phyloP scores from a whole-genome alignment of 2,797 vertebrate genomes.

The Microcaecilia unicolor region DNA sequence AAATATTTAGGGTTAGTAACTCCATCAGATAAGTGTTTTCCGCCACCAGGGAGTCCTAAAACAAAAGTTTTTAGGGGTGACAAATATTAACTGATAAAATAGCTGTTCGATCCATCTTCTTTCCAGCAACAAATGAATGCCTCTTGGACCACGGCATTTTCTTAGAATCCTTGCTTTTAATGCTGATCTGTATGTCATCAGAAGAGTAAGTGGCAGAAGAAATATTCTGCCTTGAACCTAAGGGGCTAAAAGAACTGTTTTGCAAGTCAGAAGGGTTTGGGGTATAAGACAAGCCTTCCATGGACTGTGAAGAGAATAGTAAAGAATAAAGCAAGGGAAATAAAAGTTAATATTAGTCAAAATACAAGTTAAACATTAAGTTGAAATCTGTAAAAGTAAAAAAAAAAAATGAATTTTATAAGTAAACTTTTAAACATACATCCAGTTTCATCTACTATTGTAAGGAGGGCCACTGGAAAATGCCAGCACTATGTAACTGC shows the following conservation, averaged over 20 bases:
- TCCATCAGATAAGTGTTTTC: conserved; percentile 1
- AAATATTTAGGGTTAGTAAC: conserved; percentile 9
- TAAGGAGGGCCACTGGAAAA: too few relatives aligned
- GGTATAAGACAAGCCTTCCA: conserved; percentile 2
- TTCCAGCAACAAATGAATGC: conserved; percentile 1
- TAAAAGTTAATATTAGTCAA: too few relatives aligned
- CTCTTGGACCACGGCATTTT: conserved; percentile 11
- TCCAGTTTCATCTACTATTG: too few relatives aligned
- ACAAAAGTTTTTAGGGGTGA: background rate
- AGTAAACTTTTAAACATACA: too few relatives aligned
- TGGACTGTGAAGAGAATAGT: conserved; percentile 2
- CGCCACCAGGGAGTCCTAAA: conserved; percentile 4
- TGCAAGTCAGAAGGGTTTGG: conserved; percentile 1
- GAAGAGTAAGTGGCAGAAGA: conserved; percentile 1
- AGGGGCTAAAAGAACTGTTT: background rate
- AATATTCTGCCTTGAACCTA: background rate
- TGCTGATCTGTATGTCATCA: conserved; percentile 5
- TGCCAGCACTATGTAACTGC: too few relatives aligned
- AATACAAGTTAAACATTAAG: too few relatives aligned
- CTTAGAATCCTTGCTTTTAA: conserved; percentile 7
- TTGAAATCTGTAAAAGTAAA: too few relatives aligned
- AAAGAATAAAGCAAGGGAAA: too few relatives aligned
- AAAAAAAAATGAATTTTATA: too few relatives aligned
- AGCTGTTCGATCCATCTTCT: conserved; percentile 10
- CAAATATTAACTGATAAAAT: conserved; percentile 12